A percentile compares a stretch with the other conserved stretches of the same genome.
Evolutionary conservation across 2,113 vertebrate species (phyloP).

Genomic region (Phalacrocorax aristotelis): DNA sequence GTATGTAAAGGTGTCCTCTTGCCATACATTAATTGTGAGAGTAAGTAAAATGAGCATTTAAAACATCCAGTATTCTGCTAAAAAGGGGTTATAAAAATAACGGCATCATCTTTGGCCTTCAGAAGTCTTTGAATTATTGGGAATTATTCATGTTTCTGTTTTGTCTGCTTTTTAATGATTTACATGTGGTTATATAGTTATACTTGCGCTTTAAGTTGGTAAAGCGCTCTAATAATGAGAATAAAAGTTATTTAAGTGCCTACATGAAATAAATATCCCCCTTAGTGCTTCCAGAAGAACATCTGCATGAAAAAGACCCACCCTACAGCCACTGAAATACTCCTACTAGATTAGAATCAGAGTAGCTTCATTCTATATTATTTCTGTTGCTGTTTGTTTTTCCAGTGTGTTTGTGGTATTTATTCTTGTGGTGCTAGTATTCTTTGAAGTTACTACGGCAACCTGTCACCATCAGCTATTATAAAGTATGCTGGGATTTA

Average conservation of each 20-base stretch:
- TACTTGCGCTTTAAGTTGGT: fast-evolving
- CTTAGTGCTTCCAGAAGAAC: not conserved
- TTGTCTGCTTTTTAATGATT: not conserved
- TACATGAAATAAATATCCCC: not conserved
- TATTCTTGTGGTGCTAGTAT: conserved; percentile 53
- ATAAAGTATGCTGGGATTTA: conserved; percentile 70
- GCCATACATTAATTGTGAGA: not conserved
- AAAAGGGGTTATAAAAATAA: not conserved
- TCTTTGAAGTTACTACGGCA: conserved; percentile 81
- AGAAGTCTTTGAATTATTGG: not conserved
- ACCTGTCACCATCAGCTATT: conserved; percentile 74
- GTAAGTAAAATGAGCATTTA: not conserved
- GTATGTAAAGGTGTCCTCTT: not conserved
- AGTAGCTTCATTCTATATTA: not conserved
- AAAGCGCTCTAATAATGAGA: not conserved
- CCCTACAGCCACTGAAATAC: not conserved
- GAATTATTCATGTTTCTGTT: not conserved
- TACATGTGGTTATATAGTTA: not conserved
- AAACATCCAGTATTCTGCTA: not conserved
- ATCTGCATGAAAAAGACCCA: not conserved
- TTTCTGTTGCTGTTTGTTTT: conserved; percentile 16
- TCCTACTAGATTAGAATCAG: not conserved
- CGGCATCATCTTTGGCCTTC: not conserved
- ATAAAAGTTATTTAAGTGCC: not conserved
- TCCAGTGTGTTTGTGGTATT: conserved; percentile 58